Evolutionary conservation across 2,797 vertebrate species (phyloP).

Genomic region (Schizothorax lantsangensis): DNA sequence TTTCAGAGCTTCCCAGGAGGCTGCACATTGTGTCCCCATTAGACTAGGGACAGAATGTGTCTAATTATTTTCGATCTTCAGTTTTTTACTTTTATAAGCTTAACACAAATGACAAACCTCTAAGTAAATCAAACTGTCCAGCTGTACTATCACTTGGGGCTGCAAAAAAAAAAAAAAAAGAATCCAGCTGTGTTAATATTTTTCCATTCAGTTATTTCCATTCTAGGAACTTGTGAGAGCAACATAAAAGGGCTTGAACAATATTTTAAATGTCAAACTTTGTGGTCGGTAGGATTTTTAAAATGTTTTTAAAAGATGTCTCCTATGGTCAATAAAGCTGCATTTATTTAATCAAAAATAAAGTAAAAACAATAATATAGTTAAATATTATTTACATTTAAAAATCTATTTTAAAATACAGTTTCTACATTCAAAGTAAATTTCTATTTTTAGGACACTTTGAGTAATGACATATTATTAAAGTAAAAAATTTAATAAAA

Average conservation of each 20-base stretch:
- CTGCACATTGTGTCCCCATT: not conserved
- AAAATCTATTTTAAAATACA: not conserved
- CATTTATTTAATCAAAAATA: not conserved
- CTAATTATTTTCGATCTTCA: constrained; percentile 16
- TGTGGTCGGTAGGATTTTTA: too few species aligned
- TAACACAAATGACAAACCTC: not conserved
- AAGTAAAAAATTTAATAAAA: too few species aligned
- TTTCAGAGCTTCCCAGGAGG: constrained; percentile 11
- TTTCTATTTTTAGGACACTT: not conserved
- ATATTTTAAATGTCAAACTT: not conserved
- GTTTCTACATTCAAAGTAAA: not conserved
- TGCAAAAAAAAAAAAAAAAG: not conserved
- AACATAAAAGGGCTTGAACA: not conserved
- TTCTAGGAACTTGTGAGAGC: not conserved
- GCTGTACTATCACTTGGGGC: not conserved
- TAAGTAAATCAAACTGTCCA: not conserved
- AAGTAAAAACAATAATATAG: not conserved
- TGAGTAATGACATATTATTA: not conserved
- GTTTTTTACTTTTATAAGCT: not conserved
- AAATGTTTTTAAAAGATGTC: not conserved
- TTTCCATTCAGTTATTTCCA: not conserved
- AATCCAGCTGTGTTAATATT: not conserved
- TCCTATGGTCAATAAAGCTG: not conserved
- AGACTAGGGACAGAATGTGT: not conserved
- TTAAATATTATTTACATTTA: not conserved